Conservation (phyloP, 2,888 invertebrate genomes). For the Drosophila incognita region DNA sequence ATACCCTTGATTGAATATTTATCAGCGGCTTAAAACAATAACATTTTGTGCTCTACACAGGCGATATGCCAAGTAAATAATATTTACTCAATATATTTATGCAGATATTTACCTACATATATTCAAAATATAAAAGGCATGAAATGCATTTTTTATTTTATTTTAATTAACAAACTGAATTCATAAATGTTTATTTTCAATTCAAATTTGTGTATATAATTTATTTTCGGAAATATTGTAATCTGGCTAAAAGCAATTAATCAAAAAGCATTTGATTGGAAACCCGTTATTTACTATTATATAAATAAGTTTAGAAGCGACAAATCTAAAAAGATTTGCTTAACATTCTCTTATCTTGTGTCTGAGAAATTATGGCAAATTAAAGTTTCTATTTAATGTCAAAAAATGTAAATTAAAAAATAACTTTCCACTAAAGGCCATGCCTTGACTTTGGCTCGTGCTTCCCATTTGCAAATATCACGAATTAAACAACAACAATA, state of each 20-base stretch:
- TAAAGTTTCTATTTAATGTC: not conserved
- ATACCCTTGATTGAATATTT: constrained; percentile 33
- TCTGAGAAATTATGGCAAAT: not conserved
- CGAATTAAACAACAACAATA: constrained; percentile 32
- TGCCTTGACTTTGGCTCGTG: constrained; percentile 43
- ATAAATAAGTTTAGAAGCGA: not conserved
- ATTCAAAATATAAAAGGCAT: not conserved
- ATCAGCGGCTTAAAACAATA: constrained; percentile 24
- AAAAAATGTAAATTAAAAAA: constrained; percentile 2
- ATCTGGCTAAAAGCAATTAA: not conserved
- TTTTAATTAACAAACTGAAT: not conserved
- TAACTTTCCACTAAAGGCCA: not conserved
- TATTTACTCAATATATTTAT: not conserved
- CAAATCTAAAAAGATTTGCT: not conserved
- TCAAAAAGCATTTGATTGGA: not conserved
- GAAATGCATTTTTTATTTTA: not conserved
- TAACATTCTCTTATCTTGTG: not conserved
- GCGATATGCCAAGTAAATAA: not conserved
- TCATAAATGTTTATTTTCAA: not conserved
- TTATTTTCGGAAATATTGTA: not conserved
- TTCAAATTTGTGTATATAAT: not conserved
- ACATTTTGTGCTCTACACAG: not conserved
- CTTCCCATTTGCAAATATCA: constrained; percentile 51
- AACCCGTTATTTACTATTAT: not conserved
- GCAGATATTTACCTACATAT: not conserved